These are phyloP conservation scores for Atta cephalotes DNA, from an alignment of 1,140 invertebrate genomes.

Conservation along the genomic window DNA sequence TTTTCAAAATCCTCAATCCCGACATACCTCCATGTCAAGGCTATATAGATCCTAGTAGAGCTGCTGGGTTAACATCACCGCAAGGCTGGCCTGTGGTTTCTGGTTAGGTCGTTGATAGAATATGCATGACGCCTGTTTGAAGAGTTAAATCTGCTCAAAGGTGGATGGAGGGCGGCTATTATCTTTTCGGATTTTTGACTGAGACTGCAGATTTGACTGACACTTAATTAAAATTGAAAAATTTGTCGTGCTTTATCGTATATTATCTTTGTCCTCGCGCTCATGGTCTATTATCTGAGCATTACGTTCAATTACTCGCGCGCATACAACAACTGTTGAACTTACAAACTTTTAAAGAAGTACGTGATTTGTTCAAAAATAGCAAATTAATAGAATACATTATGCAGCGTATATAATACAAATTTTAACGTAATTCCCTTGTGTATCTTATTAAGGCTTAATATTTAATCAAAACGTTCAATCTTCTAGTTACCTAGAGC, in stretches of 20 bases:
- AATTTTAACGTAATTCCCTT: constrained; percentile 34
- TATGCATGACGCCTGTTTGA: constrained; percentile 81
- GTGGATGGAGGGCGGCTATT: constrained; percentile 28
- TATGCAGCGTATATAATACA: not conserved
- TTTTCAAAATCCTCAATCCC: constrained; percentile 73
- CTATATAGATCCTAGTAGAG: constrained; percentile 71
- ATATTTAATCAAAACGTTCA: constrained; percentile 58
- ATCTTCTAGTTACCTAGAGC: constrained; percentile 42
- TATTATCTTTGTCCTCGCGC: not conserved
- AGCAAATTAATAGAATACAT: not conserved
- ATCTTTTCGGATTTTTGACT: constrained; percentile 50
- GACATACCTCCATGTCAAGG: constrained; percentile 51
- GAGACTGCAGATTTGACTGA: constrained; percentile 26
- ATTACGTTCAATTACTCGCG: not conserved
- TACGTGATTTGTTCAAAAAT: not conserved
- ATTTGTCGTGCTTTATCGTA: not conserved
- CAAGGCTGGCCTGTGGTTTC: constrained; percentile 76
- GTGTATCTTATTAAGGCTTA: constrained; percentile 24
- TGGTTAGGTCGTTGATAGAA: constrained; percentile 79
- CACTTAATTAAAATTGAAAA: constrained; percentile 45
- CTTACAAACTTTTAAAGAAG: not conserved
- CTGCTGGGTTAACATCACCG: constrained; percentile 76
- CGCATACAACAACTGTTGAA: not conserved
- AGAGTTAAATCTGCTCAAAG: constrained; percentile 78
- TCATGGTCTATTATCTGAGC: not conserved